Evolutionary conservation across 1,140 invertebrate genomes (phyloP).

Genomic region (Pantala flavescens): DNA sequence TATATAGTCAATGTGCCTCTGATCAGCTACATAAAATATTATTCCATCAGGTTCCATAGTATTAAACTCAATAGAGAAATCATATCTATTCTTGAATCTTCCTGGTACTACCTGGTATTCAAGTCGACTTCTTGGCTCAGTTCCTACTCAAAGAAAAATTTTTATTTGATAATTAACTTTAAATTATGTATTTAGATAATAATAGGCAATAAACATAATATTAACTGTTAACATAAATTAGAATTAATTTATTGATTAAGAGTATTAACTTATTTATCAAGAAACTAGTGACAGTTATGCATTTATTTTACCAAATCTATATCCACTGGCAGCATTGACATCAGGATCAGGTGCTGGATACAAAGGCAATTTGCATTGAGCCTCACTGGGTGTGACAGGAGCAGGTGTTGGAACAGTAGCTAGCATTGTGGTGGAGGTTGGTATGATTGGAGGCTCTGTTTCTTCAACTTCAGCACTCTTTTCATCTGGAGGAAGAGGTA

Average conservation of each 20-base stretch:
- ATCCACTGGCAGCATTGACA: slow-evolving; percentile 32
- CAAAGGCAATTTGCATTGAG: slow-evolving; percentile 39
- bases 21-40: slow-evolving; percentile 66
- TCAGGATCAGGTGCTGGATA: slow-evolving; percentile 32
- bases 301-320: slow-evolving; percentile 39
- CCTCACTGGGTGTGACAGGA: slow-evolving; percentile 24
- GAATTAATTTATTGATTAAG: not conserved
- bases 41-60: slow-evolving; percentile 69
- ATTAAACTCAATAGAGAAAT: slow-evolving; percentile 71
- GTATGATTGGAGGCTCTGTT: not conserved
- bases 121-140: slow-evolving; percentile 55
- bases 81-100: slow-evolving; percentile 52
- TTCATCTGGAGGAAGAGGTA: too few relatives aligned
- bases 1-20: slow-evolving; percentile 60
- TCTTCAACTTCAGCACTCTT: not conserved
- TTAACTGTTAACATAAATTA: slow-evolving; percentile 8
- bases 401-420: slow-evolving; percentile 18
- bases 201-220: not conserved
- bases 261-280: too few relatives aligned
- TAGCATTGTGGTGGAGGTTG: not conserved
- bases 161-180: slow-evolving; percentile 11
- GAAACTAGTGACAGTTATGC: not conserved
- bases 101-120: slow-evolving; percentile 54
- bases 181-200: not conserved
- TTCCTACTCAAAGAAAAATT: slow-evolving; percentile 38